A percentile compares a stretch with the other conserved stretches of the same genome.
phyloP scores from a whole-genome alignment of 2,113 vertebrate genomes.

The Gymnocephalus cernua region DNA sequence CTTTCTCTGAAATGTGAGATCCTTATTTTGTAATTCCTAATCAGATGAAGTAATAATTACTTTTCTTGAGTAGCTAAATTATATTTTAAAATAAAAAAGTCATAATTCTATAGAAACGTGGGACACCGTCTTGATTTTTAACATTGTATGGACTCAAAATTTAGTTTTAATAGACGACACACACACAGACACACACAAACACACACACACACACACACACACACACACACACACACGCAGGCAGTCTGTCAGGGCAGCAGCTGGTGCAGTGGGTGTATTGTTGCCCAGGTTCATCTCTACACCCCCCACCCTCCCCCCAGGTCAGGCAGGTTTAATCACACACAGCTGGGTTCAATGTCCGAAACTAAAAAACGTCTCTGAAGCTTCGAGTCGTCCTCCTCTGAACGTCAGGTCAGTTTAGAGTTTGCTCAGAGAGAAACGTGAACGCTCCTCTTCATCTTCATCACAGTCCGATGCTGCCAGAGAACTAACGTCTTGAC shows the following conservation, averaged over 20 bases:
- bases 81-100: too few relatives aligned
- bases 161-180: too few relatives aligned
- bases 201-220: too few relatives aligned
- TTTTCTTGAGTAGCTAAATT: too few relatives aligned
- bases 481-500: not conserved
- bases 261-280: slow-evolving; percentile 31
- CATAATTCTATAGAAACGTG: too few relatives aligned
- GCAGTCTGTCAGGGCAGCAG: slow-evolving; percentile 36
- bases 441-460: not conserved
- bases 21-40: too few relatives aligned
- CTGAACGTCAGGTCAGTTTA: not conserved
- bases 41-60: too few relatives aligned
- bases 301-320: not conserved
- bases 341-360: slow-evolving; percentile 40
- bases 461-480: not conserved
- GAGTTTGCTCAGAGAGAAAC: not conserved
- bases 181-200: too few relatives aligned
- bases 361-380: not conserved
- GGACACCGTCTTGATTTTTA: too few relatives aligned
- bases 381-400: not conserved
- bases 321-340: slow-evolving; percentile 47
- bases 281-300: slow-evolving; percentile 18
- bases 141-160: too few relatives aligned
- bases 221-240: not conserved
- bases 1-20: too few relatives aligned